Conservation (phyloP, 1,140 invertebrate genomes). For the Coelopa frigida region DNA sequence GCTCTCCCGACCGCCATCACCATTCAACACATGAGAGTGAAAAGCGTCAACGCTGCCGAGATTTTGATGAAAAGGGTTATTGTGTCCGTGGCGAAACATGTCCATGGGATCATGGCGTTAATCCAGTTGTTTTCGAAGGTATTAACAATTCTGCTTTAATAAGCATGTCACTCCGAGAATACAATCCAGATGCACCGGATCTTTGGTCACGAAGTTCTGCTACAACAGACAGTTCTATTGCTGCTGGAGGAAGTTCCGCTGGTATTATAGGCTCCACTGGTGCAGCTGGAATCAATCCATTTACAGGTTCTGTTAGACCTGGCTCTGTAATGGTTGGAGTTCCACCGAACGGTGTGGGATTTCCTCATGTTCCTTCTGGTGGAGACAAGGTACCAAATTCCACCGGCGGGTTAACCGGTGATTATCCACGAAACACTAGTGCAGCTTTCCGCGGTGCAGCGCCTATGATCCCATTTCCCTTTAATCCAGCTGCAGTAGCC, state of each 20-base stretch:
- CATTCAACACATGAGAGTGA: conserved; percentile 6
- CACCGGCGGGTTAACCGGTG: conserved; percentile 14
- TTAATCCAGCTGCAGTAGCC: conserved; percentile 34
- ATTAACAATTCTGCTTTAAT: conserved; percentile 50
- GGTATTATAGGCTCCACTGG: background rate
- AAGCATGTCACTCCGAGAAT: conserved; percentile 55
- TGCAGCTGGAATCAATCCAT: conserved; percentile 35
- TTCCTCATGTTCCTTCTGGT: conserved; percentile 17
- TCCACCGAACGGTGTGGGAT: conserved; percentile 13
- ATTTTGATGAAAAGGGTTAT: conserved; percentile 73
- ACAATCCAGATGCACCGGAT: conserved; percentile 81
- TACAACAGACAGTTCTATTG: conserved; percentile 35
- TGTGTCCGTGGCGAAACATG: conserved; percentile 93
- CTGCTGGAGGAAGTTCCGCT: conserved; percentile 17
- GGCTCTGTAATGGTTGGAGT: conserved; percentile 23
- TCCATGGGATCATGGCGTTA: conserved; percentile 89
- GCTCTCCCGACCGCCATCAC: conserved; percentile 20
- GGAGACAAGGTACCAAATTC: conserved; percentile 10
- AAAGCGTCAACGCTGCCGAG: conserved; percentile 36
- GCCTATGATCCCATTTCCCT: conserved; percentile 37
- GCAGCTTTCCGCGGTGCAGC: conserved; percentile 17
- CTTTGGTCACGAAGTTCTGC: conserved; percentile 54
- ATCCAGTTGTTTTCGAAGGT: conserved; percentile 90
- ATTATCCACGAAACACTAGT: conserved; percentile 5
- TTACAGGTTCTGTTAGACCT: conserved; percentile 34